Percentiles rank a stretch among this genome's conserved stretches.
These are phyloP conservation scores for Pangasianodon gigas DNA, from an alignment of 2,113 vertebrate genomes.

Conservation along the genomic window DNA sequence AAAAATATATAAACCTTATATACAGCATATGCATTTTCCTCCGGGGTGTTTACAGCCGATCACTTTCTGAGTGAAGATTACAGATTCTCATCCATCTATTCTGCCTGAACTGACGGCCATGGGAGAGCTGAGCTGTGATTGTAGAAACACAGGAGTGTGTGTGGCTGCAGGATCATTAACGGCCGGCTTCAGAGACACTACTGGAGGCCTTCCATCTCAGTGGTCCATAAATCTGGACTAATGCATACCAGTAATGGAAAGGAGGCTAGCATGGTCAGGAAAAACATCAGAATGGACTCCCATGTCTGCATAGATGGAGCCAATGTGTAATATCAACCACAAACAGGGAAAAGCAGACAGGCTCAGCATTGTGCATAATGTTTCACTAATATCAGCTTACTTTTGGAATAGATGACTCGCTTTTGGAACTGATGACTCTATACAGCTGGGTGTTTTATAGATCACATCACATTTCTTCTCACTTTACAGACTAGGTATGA, in stretches of 20 bases:
- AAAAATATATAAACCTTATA: background rate
- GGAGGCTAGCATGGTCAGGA: background rate
- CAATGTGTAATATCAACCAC: constrained; percentile 20
- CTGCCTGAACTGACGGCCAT: background rate
- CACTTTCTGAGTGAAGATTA: background rate
- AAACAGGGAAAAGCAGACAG: background rate
- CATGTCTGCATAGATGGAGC: background rate
- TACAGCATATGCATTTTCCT: background rate
- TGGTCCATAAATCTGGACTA: background rate
- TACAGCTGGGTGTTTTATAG: background rate
- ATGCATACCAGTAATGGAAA: background rate
- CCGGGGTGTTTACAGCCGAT: background rate
- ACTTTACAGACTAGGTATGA: background rate
- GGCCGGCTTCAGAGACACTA: background rate
- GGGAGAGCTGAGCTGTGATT: background rate
- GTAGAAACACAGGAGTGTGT: background rate
- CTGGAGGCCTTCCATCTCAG: background rate
- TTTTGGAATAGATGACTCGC: background rate
- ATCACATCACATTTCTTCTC: background rate
- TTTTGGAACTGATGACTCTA: background rate
- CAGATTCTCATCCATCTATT: background rate
- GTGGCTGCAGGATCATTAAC: background rate
- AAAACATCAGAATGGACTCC: background rate
- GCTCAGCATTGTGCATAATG: no score
- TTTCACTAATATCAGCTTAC: background rate